phyloP scores from a whole-genome alignment of 1,140 invertebrate species.

The Nephila pilipes region DNA sequence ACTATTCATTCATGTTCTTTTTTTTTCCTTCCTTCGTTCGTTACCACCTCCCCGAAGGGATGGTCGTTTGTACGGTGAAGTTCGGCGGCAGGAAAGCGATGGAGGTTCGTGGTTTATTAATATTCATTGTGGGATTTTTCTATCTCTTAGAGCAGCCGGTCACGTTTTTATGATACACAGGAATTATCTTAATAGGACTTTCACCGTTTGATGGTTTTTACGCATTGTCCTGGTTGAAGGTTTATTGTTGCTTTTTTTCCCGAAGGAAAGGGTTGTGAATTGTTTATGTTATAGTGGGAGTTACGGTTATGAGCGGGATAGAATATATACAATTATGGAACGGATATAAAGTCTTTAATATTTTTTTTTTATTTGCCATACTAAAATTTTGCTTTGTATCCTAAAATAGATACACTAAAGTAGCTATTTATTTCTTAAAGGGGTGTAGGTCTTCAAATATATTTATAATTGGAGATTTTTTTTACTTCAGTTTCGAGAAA shows the following conservation, averaged over 20 bases:
- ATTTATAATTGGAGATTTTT: no score
- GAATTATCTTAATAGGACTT: background rate
- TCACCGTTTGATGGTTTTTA: background rate
- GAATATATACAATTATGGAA: no score
- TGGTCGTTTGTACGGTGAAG: background rate
- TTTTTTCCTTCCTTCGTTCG: background rate
- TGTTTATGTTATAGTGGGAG: no score
- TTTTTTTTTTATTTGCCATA: no score
- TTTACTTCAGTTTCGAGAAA: no score
- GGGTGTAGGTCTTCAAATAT: no score
- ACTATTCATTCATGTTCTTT: slow-evolving; percentile 40
- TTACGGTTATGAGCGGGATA: no score
- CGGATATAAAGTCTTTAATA: no score
- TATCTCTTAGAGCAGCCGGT: background rate
- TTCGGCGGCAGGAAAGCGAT: background rate
- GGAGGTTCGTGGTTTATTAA: background rate
- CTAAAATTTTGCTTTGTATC: no score
- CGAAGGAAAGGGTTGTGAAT: no score
- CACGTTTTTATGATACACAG: background rate
- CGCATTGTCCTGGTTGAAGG: background rate
- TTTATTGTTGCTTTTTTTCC: background rate
- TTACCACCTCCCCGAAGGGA: slow-evolving; percentile 12
- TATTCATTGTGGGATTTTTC: background rate
- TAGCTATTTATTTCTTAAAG: no score
- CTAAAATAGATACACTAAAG: no score